A percentile compares a stretch with the other conserved stretches of the same genome.
Conservation (phyloP, 1,140 invertebrate genomes). For the Archivesica marissinica region DNA sequence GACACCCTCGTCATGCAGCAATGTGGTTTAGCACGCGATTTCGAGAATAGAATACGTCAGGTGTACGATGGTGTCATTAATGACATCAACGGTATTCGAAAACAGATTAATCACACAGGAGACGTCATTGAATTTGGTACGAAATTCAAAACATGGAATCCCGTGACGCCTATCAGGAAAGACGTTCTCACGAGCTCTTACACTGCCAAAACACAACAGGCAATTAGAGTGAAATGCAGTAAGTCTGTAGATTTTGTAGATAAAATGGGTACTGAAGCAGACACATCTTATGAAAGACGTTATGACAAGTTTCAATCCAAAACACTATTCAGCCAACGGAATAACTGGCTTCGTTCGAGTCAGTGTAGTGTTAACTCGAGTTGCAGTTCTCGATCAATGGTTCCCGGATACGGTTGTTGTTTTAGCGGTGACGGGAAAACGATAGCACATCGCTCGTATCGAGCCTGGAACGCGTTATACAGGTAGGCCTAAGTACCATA, state of each 20-base stretch:
- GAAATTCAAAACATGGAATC: constrained; percentile 46
- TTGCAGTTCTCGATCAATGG: constrained; percentile 2
- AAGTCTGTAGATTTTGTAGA: constrained; percentile 60
- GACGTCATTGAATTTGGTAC: constrained; percentile 4
- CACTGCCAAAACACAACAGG: neutral
- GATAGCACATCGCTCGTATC: constrained; percentile 23
- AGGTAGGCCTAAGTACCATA: neutral
- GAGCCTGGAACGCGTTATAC: neutral
- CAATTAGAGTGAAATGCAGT: constrained; percentile 33
- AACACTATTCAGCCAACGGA: neutral
- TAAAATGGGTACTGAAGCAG: neutral
- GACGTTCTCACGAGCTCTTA: constrained; percentile 3
- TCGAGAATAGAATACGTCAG: constrained; percentile 27
- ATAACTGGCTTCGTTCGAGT: constrained; percentile 29
- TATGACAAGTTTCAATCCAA: constrained; percentile 13
- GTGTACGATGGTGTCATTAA: constrained; percentile 58
- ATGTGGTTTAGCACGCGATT: constrained; percentile 43
- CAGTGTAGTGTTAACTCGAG: constrained; percentile 19
- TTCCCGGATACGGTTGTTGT: constrained; percentile 53
- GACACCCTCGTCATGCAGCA: constrained; percentile 28
- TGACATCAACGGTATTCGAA: constrained; percentile 44
- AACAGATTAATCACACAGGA: constrained; percentile 29
- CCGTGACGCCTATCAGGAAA: constrained; percentile 29
- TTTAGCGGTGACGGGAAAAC: constrained; percentile 53
- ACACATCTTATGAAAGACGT: neutral